Base-by-base conservation (phyloP, 2,113 vertebrate species). In the Plecotus auritus region DNA sequence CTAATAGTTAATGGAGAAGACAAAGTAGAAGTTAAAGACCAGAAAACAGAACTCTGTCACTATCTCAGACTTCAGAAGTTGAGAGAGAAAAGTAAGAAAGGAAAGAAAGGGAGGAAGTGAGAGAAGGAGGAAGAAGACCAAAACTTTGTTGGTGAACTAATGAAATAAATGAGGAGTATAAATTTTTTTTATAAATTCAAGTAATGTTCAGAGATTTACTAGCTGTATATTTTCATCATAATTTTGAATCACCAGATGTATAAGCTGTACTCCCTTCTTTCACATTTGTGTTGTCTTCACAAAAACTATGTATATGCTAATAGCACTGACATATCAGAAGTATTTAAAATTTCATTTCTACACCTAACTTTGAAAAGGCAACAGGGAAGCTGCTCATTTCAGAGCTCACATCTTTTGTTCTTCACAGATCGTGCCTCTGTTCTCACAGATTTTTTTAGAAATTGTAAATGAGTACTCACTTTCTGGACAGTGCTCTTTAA, bases 401-500 rank as follows among this genome's bases (percentile, higher is more conserved):
- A 56, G 30, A 80, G 30, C 1, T 64, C n/a, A 30, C 14, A 11
- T 78, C 28, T 59, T 74, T 40, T 85, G 11, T 32, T 86, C 1
- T 69, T 66, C 2, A 9, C 7, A 16, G 12, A 22, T 18, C 30
- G 20, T 80, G 22, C 2, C 20, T 56, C 1, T 95, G 83, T 84
- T 96, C 54, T 91, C 67, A 96, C 92, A 94, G 69, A 89, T 93
- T 96, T 5, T 97, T 97, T 90, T 97, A 94, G 64, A 0, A 1
- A 78, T 94, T 95, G 69, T 94, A 95, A 97, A 85, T 95, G 82
- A 97, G 49, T 90, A 80, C 72, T 35, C 97, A 72, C 73, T 96
- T 97, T 98, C 96, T 94, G 85, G 91, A 86, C 95, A 96, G 91
- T 94, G 95, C 84, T 92, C 90, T 92, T 96, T 98, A 97, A 98